A percentile compares a stretch with the other conserved stretches of the same genome.
phyloP scores from a whole-genome alignment of 2,797 vertebrate genomes.

The Cynodonichthys magdalenae region DNA sequence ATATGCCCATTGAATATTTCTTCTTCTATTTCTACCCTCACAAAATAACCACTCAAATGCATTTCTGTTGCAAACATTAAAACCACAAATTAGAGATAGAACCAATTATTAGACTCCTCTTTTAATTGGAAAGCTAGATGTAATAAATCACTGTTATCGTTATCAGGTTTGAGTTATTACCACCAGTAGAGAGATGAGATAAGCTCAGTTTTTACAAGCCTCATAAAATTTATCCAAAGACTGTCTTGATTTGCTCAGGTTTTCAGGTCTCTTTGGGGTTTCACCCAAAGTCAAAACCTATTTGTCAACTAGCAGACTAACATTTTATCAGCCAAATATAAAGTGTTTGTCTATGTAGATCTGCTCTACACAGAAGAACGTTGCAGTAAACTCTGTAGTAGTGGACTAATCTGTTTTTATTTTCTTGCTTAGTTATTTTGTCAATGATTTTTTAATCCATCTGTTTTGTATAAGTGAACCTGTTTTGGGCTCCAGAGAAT shows the following conservation, averaged over 20 bases:
- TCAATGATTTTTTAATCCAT: too few relatives aligned
- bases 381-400: neutral
- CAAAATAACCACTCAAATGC: slow-evolving; percentile 9
- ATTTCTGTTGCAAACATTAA: slow-evolving; percentile 25
- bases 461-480: slow-evolving; percentile 33
- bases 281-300: slow-evolving; percentile 41
- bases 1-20: too few relatives aligned
- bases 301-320: slow-evolving; percentile 28
- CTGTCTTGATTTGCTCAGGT: slow-evolving; percentile 52
- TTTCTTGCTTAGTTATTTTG: too few relatives aligned
- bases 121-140: slow-evolving; percentile 49
- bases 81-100: slow-evolving; percentile 50
- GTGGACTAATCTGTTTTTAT: too few relatives aligned
- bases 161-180: slow-evolving; percentile 70
- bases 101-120: slow-evolving; percentile 49
- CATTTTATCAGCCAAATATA: slow-evolving; percentile 28
- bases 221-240: slow-evolving; percentile 64
- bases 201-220: slow-evolving; percentile 59
- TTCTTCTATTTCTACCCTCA: too few relatives aligned
- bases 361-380: too few relatives aligned
- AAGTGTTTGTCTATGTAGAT: too few relatives aligned
- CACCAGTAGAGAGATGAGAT: slow-evolving; percentile 62
- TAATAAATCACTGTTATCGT: slow-evolving; percentile 67
- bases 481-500: slow-evolving; percentile 16
- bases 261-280: slow-evolving; percentile 48